Evolutionary conservation across 2,888 invertebrate genomes (phyloP).

Genomic region (Ophioninae sp.): DNA sequence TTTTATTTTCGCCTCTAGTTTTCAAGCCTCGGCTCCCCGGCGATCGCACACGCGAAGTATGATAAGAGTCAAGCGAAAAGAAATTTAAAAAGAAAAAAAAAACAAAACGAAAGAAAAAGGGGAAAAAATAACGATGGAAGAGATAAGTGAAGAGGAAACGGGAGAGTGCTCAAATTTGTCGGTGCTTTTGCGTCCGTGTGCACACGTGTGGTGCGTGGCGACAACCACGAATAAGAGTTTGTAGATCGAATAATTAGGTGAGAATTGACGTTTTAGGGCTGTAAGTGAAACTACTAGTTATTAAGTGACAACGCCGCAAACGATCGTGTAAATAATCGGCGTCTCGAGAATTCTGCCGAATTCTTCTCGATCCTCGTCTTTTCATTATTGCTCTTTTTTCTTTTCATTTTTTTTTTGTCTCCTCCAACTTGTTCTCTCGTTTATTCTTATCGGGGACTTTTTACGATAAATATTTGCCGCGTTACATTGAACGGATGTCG

Average conservation of each 20-base stretch:
- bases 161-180: constrained; percentile 70
- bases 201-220: constrained; percentile 35
- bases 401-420: not conserved
- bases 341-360: constrained; percentile 55
- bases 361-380: constrained; percentile 36
- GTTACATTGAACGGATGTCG: constrained; percentile 46
- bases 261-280: constrained; percentile 46
- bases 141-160: not conserved
- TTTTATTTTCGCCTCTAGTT: constrained; percentile 19
- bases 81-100: constrained; percentile 16
- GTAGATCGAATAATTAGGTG: constrained; percentile 61
- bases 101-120: not conserved
- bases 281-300: constrained; percentile 65
- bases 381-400: not conserved
- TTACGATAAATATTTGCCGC: constrained; percentile 55
- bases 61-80: not conserved
- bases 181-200: constrained; percentile 71
- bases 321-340: constrained; percentile 66
- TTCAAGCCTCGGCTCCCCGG: constrained; percentile 50
- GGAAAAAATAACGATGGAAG: not conserved
- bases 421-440: not conserved
- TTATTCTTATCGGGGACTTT: not conserved
- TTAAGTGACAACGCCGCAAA: constrained; percentile 58
- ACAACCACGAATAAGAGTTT: constrained; percentile 47
- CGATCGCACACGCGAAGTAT: constrained; percentile 37